Evolutionary conservation across 2,113 vertebrate genomes (phyloP).

Genomic region (Solea senegalensis): DNA sequence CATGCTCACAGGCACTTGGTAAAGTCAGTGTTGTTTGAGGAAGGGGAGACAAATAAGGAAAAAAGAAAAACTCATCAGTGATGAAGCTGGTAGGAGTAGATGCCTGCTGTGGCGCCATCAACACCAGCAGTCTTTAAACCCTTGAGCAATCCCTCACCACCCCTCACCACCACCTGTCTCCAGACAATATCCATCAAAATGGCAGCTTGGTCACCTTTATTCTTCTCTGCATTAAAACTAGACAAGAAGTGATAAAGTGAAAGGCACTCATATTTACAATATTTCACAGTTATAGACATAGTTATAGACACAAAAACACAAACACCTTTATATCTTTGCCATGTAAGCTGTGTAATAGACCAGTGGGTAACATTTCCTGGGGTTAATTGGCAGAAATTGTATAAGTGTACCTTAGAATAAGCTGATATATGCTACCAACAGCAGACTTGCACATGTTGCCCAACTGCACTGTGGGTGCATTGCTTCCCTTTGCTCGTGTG

Average conservation of each 20-base stretch:
- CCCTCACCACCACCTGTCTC: conserved; percentile 28
- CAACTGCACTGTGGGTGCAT: too few species aligned
- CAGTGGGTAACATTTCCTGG: too few species aligned
- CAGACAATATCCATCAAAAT: conserved; percentile 33
- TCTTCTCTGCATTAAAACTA: conserved; percentile 16
- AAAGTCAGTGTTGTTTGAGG: conserved; percentile 33
- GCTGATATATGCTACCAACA: too few species aligned
- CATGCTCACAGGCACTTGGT: conserved; percentile 9
- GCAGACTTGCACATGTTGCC: too few species aligned
- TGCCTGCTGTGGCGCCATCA: conserved; percentile 46
- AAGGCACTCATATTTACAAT: conserved; percentile 10
- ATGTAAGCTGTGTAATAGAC: too few species aligned
- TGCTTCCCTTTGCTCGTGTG: too few species aligned
- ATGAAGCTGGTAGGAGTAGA: neutral
- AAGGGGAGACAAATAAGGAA: neutral
- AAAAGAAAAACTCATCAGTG: conserved; percentile 45
- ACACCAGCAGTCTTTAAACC: conserved; percentile 48
- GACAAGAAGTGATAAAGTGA: conserved; percentile 2
- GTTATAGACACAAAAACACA: too few species aligned
- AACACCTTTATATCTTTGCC: too few species aligned
- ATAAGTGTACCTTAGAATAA: too few species aligned
- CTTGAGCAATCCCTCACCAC: conserved; percentile 34
- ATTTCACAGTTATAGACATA: too few species aligned
- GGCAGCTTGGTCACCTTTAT: conserved; percentile 3
- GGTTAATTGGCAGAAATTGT: too few species aligned